These are phyloP conservation scores for Speoplatyrhinus poulsoni DNA, from an alignment of 2,113 vertebrate genomes.

Conservation along the genomic window DNA sequence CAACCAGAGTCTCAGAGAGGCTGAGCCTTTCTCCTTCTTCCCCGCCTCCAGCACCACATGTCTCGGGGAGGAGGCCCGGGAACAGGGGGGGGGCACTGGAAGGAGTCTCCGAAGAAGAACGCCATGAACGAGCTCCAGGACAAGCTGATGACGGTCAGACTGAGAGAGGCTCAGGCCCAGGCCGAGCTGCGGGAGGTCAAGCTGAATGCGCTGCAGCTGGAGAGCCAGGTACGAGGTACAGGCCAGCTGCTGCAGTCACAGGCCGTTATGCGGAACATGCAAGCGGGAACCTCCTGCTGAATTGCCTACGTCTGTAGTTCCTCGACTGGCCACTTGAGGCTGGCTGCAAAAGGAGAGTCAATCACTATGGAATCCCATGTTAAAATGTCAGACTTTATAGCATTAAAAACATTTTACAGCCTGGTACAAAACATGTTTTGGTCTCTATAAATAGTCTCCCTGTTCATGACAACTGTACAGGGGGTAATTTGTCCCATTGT, in stretches of 20 bases:
- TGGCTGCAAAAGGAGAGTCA: no score
- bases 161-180: constrained; percentile 89
- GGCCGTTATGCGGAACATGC: neutral
- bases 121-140: constrained; percentile 88
- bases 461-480: no score
- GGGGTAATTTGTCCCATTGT: no score
- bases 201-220: constrained; percentile 85
- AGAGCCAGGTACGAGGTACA: constrained; percentile 83
- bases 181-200: constrained; percentile 87
- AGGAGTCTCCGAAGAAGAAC: constrained; percentile 89
- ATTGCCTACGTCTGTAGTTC: no score
- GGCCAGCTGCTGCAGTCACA: neutral
- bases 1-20: no score
- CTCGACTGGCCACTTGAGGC: no score
- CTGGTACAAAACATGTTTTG: no score
- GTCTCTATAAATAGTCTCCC: no score
- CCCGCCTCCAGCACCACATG: constrained; percentile 78
- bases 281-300: no score
- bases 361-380: no score
- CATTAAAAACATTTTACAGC: no score
- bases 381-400: no score
- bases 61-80: constrained; percentile 71
- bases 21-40: neutral
- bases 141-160: constrained; percentile 85
- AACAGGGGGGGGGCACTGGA: constrained; percentile 84